phyloP scores from a whole-genome alignment of 2,113 vertebrate genomes.

The Axis porcinus region DNA sequence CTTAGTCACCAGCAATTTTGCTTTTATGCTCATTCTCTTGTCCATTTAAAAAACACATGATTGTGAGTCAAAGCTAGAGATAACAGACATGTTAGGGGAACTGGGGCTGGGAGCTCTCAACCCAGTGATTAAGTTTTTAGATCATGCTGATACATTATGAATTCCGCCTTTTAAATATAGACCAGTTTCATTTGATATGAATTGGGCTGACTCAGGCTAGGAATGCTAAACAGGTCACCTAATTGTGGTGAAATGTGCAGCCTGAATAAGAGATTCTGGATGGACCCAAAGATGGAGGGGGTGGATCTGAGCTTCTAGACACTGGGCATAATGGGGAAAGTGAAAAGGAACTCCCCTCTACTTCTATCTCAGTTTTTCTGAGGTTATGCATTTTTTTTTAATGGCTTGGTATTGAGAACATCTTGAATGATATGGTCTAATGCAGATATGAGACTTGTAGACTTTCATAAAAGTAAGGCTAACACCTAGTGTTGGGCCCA shows the following conservation, averaged over 20 bases:
- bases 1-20: constrained; percentile 70
- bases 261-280: constrained; percentile 40
- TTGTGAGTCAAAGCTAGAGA: constrained; percentile 33
- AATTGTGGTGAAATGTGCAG: neutral
- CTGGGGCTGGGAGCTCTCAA: constrained; percentile 4
- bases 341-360: neutral
- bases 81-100: neutral
- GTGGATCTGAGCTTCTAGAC: neutral
- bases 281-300: neutral
- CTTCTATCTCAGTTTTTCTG: neutral
- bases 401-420: neutral
- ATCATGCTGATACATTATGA: constrained; percentile 2
- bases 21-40: neutral
- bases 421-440: neutral
- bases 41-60: constrained; percentile 52
- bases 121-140: constrained; percentile 50
- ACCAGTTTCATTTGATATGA: constrained; percentile 27
- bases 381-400: neutral
- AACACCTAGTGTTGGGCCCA: neutral
- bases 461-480: constrained; percentile 11
- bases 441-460: neutral
- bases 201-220: constrained; percentile 34
- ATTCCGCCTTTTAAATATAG: constrained; percentile 62
- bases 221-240: constrained; percentile 22
- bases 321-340: neutral